phyloP scores from a whole-genome alignment of 1,140 invertebrate genomes.

The Penaeus chinensis region DNA sequence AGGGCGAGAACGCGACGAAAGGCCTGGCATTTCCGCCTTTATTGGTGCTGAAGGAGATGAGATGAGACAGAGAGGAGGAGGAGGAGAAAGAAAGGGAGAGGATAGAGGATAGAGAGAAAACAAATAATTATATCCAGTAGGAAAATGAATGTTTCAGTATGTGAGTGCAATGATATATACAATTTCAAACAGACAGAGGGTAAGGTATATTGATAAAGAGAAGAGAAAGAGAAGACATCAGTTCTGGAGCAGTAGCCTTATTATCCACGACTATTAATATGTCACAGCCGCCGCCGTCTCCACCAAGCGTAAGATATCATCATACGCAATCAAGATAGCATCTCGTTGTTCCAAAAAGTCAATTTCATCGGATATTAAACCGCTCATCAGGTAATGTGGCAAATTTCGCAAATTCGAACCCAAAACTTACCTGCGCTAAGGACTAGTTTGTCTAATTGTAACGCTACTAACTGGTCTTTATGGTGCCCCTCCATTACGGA shows the following conservation, averaged over 20 bases:
- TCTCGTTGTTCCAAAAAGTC: too few relatives aligned
- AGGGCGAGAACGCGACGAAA: too few relatives aligned
- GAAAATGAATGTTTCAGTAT: not conserved
- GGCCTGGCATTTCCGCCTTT: too few relatives aligned
- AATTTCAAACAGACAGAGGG: too few relatives aligned
- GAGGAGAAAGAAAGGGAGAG: not conserved
- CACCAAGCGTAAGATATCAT: too few relatives aligned
- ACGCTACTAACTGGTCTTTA: not conserved
- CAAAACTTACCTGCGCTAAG: constrained; percentile 14
- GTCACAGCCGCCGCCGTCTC: too few relatives aligned
- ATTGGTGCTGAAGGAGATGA: not conserved
- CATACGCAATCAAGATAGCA: too few relatives aligned
- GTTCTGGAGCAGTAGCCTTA: too few relatives aligned
- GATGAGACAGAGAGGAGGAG: not conserved
- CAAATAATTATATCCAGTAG: not conserved
- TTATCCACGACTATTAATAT: too few relatives aligned
- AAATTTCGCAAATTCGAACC: constrained; percentile 29
- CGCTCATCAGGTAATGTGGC: constrained; percentile 21
- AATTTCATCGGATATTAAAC: not conserved
- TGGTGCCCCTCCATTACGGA: not conserved
- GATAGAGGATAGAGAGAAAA: not conserved
- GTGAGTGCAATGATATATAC: not conserved
- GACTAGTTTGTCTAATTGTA: constrained; percentile 31
- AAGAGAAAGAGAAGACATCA: too few relatives aligned
- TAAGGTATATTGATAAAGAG: too few relatives aligned